phyloP scores from a whole-genome alignment of 2,797 vertebrate genomes.

The Peromyscus eremicus region DNA sequence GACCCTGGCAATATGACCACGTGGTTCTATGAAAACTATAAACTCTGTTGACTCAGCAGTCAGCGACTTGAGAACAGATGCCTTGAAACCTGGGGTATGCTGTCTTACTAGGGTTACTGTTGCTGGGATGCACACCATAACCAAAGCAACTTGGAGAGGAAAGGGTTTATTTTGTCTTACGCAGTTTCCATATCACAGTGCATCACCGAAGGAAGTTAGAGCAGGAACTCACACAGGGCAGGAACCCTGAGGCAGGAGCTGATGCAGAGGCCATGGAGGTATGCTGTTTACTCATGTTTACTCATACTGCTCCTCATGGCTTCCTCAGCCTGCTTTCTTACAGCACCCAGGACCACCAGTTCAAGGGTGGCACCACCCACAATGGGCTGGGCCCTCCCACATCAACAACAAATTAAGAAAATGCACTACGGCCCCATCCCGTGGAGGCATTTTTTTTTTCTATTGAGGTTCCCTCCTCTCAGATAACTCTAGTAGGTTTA shows the following conservation, averaged over 20 bases:
- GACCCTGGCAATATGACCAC: accelerated
- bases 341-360: not conserved
- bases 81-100: not conserved
- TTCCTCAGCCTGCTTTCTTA: not conserved
- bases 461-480: not conserved
- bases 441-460: not conserved
- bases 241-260: not conserved
- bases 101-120: not conserved
- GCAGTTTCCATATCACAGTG: not conserved
- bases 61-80: not conserved
- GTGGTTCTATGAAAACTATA: not conserved
- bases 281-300: not conserved
- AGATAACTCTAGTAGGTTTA: not conserved
- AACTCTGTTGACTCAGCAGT: not conserved
- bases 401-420: not conserved
- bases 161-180: not conserved
- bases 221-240: not conserved
- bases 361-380: not conserved
- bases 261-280: not conserved
- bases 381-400: not conserved
- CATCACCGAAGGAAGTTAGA: not conserved
- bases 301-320: not conserved
- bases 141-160: not conserved
- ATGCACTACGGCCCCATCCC: not conserved
- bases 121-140: not conserved